A percentile compares a stretch with the other conserved stretches of the same genome.
These are phyloP conservation scores for Plutomurus gul DNA, from an alignment of 1,140 invertebrate species.

Conservation along the genomic window DNA sequence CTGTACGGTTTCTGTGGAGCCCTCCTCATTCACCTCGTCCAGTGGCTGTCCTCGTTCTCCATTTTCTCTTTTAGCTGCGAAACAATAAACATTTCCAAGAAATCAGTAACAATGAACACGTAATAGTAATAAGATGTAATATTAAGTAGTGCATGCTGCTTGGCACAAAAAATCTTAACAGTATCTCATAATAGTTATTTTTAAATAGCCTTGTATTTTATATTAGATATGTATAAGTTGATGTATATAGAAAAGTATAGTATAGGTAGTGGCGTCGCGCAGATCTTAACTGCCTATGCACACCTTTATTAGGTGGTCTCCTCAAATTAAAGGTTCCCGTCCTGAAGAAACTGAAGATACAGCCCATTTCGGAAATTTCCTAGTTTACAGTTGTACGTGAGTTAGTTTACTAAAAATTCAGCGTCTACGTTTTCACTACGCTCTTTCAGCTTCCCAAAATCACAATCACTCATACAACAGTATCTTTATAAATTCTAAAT, in stretches of 20 bases:
- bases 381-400: not conserved
- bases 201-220: too few species aligned
- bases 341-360: conserved; percentile 40
- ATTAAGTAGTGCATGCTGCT: too few species aligned
- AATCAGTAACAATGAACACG: too few species aligned
- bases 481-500: not conserved
- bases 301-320: conserved; percentile 18
- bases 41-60: not conserved
- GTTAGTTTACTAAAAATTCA: not conserved
- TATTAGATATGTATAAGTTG: too few species aligned
- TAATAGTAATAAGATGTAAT: too few species aligned
- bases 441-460: too few species aligned
- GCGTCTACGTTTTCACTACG: not conserved
- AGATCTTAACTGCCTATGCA: not conserved
- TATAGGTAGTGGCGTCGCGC: not conserved
- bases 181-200: too few species aligned
- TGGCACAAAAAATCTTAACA: too few species aligned
- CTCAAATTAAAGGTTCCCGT: conserved; percentile 39
- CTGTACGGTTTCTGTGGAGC: not conserved
- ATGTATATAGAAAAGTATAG: not conserved
- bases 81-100: too few species aligned
- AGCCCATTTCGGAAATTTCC: conserved; percentile 25
- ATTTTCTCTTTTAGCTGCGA: conserved; percentile 14
- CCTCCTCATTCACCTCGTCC: not conserved
- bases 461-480: not conserved